These are phyloP conservation scores for Poeciliopsis turrubarensis DNA, from an alignment of 2,113 vertebrate species.

Conservation along the genomic window DNA sequence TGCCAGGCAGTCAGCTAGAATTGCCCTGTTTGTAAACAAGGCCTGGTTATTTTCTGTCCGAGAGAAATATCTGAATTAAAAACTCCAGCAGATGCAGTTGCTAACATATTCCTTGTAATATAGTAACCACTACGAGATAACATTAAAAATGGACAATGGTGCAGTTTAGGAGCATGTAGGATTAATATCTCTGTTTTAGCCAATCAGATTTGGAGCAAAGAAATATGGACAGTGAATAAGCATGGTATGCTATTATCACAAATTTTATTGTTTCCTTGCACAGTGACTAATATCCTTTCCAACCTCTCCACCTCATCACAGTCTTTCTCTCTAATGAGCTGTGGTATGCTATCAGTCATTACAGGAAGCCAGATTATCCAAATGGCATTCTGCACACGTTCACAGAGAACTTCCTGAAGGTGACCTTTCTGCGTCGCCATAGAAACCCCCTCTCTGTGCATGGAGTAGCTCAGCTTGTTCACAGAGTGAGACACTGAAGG, in stretches of 20 bases:
- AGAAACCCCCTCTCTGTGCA: slow-evolving; percentile 78
- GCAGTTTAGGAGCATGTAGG: not conserved
- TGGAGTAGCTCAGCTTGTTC: slow-evolving; percentile 56
- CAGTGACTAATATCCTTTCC: slow-evolving; percentile 53
- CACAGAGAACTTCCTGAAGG: slow-evolving; percentile 83
- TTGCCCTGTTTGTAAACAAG: not conserved
- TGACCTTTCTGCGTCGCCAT: slow-evolving; percentile 85
- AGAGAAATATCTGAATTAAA: not conserved
- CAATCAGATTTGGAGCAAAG: slow-evolving; percentile 10
- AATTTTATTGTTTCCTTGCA: slow-evolving; percentile 54
- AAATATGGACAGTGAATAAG: slow-evolving; percentile 7
- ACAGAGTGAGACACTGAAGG: slow-evolving; percentile 50
- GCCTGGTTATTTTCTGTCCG: not conserved
- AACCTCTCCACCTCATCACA: slow-evolving; percentile 22
- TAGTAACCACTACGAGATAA: not conserved
- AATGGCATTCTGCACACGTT: slow-evolving; percentile 75
- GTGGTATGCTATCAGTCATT: slow-evolving; percentile 78
- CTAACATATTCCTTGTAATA: too few species aligned
- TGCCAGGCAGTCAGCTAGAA: slow-evolving; percentile 23
- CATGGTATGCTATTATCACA: slow-evolving; percentile 28
- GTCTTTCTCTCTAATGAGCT: slow-evolving; percentile 74
- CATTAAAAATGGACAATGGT: not conserved
- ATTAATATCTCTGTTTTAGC: slow-evolving; percentile 8
- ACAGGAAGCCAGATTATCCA: slow-evolving; percentile 82
- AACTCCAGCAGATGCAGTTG: too few species aligned